Evolutionary conservation across 2,797 vertebrate genomes (phyloP).

Genomic region (Thunnus albacares): DNA sequence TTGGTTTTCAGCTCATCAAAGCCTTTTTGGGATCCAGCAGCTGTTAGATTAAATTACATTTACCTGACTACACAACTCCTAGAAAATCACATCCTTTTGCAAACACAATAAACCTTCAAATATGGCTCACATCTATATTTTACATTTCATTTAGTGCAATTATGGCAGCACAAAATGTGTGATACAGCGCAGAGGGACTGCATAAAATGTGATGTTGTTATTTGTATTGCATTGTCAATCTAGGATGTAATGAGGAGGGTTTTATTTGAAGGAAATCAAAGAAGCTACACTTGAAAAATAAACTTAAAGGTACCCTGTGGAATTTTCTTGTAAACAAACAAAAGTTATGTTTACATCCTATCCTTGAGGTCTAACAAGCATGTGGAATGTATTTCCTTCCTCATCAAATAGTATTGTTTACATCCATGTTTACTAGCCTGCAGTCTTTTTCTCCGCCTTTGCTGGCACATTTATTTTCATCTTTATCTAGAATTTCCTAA

Average conservation of each 20-base stretch:
- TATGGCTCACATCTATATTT: too few species aligned
- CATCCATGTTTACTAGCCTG: too few species aligned
- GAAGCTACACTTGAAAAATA: not conserved
- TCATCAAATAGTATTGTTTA: too few species aligned
- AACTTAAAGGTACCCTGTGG: not conserved
- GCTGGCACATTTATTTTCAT: not conserved
- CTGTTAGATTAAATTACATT: not conserved
- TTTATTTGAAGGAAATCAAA: constrained; percentile 2
- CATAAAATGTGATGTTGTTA: not conserved
- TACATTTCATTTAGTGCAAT: not conserved
- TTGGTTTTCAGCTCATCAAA: constrained; percentile 3
- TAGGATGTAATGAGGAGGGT: not conserved
- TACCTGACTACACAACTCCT: too few species aligned
- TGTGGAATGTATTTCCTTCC: too few species aligned
- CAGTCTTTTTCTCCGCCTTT: too few species aligned
- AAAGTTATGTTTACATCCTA: too few species aligned
- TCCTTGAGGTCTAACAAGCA: too few species aligned
- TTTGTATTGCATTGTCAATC: not conserved
- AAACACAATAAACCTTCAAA: too few species aligned
- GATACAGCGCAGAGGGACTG: not conserved
- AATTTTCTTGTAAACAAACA: too few species aligned
- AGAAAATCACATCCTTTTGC: too few species aligned
- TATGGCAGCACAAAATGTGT: not conserved
- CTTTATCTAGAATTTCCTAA: not conserved
- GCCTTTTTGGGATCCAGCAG: constrained; percentile 9